phyloP scores from a whole-genome alignment of 1,140 invertebrate genomes.

The Microplitis demolitor region DNA sequence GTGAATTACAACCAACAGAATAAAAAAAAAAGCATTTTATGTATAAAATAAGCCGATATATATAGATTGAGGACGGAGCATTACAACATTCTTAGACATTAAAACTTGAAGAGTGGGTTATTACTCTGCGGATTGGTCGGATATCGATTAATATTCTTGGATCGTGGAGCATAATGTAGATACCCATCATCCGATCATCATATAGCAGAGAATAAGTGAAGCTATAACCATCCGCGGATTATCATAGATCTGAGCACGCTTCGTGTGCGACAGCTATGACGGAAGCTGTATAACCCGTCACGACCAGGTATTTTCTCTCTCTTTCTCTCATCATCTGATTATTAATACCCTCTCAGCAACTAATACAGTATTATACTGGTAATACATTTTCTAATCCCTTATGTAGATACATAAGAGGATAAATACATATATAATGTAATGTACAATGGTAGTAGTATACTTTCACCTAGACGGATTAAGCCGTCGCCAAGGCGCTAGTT shows the following conservation, averaged over 20 bases:
- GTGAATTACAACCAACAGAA: no score
- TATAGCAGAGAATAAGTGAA: not conserved
- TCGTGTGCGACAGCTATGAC: not conserved
- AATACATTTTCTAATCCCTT: no score
- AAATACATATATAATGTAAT: not conserved
- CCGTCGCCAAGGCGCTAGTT: slow-evolving; percentile 11
- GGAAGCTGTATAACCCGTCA: no score
- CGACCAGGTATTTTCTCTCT: no score
- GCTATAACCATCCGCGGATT: not conserved
- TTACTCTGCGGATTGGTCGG: not conserved
- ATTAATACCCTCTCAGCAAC: no score
- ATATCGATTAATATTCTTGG: slow-evolving; percentile 3
- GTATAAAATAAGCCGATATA: no score
- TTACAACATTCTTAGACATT: no score
- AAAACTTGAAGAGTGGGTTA: not conserved
- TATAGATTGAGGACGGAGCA: no score
- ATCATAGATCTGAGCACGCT: slow-evolving; percentile 10
- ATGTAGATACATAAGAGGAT: not conserved
- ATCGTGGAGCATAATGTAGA: not conserved
- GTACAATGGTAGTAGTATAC: not conserved
- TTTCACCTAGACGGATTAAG: slow-evolving; percentile 31
- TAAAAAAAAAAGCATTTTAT: no score
- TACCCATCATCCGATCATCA: not conserved
- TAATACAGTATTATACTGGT: no score
- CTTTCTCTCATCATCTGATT: no score